Evolutionary conservation across 1,140 invertebrate genomes (phyloP), one percentile per base, ranked within the genome.

Genomic region (Plectus sambesii): DNA sequence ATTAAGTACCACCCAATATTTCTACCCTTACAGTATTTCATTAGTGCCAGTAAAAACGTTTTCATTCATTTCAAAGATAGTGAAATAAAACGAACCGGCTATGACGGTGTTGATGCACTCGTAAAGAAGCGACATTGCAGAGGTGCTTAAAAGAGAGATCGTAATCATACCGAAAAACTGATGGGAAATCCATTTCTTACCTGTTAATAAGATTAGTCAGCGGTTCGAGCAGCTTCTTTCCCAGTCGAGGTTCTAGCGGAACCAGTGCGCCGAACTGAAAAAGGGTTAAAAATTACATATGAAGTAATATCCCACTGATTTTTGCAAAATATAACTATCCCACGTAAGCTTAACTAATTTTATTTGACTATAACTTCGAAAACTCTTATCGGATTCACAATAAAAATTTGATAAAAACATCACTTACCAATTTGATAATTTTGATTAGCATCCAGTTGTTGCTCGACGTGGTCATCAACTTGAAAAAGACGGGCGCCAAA

Each of bases 381-480:
- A n/a, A n/a, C n/a, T n/a, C n/a, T n/a, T n/a, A n/a, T n/a, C n/a
- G n/a, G n/a, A n/a, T n/a, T n/a, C n/a, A 15, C 9, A n/a, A 5
- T 12, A 15, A 54, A 53, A 47, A 49, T n/a, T 45, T 25, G 6
- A 12, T 5, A 19, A 39, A 17, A 37, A 56, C 47, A 8, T n/a
- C n/a, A 79, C 81, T 80, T 74, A 98, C 90, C 79, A 99, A 75
- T 80, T 99, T 99, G 46, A 99, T 98, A 53, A 99, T 98, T 74
- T 99, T 99, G 55, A 99, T 99, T 23, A 99, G 78, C 85, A 99
- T 97, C 94, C 94, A 99, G 74, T 99, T 99, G 70, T 98, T 99
- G 29, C 92, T 90, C 23, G 92, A 97, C 35, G 88, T 94, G 24
- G 89, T 98, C 93, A 99, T 97, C 25, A 99, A 75, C 71, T 97